Evolutionary conservation across 1,140 invertebrate genomes (phyloP).

Genomic region (Hycleus phaleratus): DNA sequence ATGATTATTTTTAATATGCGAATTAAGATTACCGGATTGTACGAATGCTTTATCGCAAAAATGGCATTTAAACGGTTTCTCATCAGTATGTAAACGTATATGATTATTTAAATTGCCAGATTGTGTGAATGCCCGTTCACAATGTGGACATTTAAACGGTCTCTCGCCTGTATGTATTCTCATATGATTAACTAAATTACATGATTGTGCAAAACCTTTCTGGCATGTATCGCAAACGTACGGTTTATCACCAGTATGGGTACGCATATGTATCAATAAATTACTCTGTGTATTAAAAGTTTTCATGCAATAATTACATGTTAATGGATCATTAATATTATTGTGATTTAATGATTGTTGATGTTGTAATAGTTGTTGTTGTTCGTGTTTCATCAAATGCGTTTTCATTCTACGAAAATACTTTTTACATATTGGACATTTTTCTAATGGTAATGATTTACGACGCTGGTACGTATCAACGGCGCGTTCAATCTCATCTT

Average conservation of each 20-base stretch:
- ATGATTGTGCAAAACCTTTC: constrained; percentile 48
- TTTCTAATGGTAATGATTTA: constrained; percentile 35
- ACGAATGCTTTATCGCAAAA: constrained; percentile 46
- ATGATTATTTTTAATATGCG: constrained; percentile 32
- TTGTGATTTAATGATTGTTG: constrained; percentile 1
- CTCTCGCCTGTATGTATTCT: constrained; percentile 43
- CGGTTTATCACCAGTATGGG: constrained; percentile 50
- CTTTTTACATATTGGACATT: constrained; percentile 39
- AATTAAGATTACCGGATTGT: constrained; percentile 33
- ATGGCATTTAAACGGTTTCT: constrained; percentile 62
- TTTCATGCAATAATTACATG: constrained; percentile 35
- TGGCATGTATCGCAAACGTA: constrained; percentile 45
- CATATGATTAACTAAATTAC: constrained; percentile 50
- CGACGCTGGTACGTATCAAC: constrained; percentile 30
- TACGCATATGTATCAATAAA: constrained; percentile 37
- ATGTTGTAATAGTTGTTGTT: neutral
- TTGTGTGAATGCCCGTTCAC: constrained; percentile 43
- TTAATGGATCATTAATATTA: constrained; percentile 24
- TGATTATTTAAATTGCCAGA: constrained; percentile 45
- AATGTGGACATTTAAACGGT: constrained; percentile 38
- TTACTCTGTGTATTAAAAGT: constrained; percentile 35
- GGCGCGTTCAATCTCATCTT: constrained; percentile 25
- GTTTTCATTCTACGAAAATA: constrained; percentile 36
- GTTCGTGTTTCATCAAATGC: constrained; percentile 35
- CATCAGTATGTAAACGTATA: constrained; percentile 51